Evolutionary conservation across 2,113 vertebrate species (phyloP).

Genomic region (Pagrus major): DNA sequence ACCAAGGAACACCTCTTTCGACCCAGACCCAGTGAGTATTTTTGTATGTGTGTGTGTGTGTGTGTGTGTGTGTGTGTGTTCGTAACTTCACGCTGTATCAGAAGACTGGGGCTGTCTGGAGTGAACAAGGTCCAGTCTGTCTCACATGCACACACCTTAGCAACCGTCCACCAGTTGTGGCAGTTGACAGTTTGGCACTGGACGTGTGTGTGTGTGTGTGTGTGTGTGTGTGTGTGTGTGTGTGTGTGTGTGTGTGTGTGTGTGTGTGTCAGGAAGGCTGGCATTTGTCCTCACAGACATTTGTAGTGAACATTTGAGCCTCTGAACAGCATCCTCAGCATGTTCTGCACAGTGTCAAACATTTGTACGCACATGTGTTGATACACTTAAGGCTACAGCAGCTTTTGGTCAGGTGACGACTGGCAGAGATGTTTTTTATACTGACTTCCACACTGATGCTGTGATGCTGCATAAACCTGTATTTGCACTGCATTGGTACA

Average conservation of each 20-base stretch:
- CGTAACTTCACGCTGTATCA: constrained; percentile 45
- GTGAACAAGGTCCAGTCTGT: constrained; percentile 66
- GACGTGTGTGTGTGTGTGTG: constrained; percentile 4
- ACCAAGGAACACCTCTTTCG: constrained; percentile 49
- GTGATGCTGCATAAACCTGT: background rate
- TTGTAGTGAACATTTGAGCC: constrained; percentile 38
- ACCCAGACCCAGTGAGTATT: constrained; percentile 11
- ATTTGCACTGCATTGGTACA: background rate
- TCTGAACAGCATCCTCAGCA: constrained; percentile 11
- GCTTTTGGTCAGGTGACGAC: background rate
- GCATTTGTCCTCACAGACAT: constrained; percentile 48
- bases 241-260: constrained; percentile 6
- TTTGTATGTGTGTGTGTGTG: constrained; percentile 21
- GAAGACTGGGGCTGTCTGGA: constrained; percentile 54
- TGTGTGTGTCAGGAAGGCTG: background rate
- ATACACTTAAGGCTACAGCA: background rate
- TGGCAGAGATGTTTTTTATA: background rate
- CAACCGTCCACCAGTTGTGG: constrained; percentile 54
- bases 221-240: constrained; percentile 23
- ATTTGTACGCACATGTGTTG: background rate
- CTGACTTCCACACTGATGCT: background rate
- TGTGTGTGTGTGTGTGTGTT: constrained; percentile 20
- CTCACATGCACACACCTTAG: constrained; percentile 44
- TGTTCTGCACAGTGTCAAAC: background rate
- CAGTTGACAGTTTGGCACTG: constrained; percentile 60